Evolutionary conservation across 2,888 invertebrate genomes (phyloP).

Genomic region (Opisthograptis luteolata): DNA sequence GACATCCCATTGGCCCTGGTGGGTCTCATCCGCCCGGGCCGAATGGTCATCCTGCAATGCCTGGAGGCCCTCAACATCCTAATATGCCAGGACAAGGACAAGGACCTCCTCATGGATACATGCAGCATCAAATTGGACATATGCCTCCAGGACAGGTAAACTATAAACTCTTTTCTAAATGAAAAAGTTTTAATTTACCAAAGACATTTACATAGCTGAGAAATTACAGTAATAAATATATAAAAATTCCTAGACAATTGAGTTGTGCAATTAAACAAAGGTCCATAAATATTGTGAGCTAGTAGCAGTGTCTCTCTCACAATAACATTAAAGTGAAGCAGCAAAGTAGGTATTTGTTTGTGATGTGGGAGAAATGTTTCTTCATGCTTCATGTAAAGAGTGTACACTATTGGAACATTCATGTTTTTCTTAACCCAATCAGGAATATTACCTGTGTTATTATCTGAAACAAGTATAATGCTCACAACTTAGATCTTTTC

Average conservation of each 20-base stretch:
- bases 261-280: slow-evolving; percentile 54
- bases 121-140: slow-evolving; percentile 85
- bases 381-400: slow-evolving; percentile 57
- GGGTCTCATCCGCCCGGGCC: slow-evolving; percentile 72
- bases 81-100: slow-evolving; percentile 82
- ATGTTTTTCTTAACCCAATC: slow-evolving; percentile 73
- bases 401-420: slow-evolving; percentile 70
- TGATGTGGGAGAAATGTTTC: slow-evolving; percentile 49
- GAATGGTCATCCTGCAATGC: slow-evolving; percentile 82
- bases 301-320: slow-evolving; percentile 57
- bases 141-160: slow-evolving; percentile 81
- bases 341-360: slow-evolving; percentile 49
- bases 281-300: slow-evolving; percentile 65
- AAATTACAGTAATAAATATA: not conserved
- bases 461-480: slow-evolving; percentile 55
- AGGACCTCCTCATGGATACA: slow-evolving; percentile 86
- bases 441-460: slow-evolving; percentile 65
- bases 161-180: not conserved
- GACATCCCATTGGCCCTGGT: slow-evolving; percentile 68
- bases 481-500: not conserved
- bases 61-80: slow-evolving; percentile 73
- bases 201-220: not conserved
- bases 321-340: slow-evolving; percentile 54
- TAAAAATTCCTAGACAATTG: not conserved
- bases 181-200: not conserved